Evolutionary conservation across 2,113 vertebrate genomes (phyloP).

Genomic region (Xenopus borealis): DNA sequence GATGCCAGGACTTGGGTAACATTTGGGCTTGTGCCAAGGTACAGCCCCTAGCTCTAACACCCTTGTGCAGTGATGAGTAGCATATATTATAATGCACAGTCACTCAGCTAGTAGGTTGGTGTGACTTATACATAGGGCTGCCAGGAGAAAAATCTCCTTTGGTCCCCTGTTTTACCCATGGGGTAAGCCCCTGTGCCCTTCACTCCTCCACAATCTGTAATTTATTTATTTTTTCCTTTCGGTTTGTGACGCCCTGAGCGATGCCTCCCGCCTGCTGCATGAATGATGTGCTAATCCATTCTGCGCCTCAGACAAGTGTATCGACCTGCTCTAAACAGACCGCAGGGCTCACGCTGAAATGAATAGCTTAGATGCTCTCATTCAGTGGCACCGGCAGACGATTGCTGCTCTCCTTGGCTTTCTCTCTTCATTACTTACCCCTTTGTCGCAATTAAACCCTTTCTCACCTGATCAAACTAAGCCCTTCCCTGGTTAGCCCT

Average conservation of each 20-base stretch:
- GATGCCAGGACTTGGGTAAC: too few relatives aligned
- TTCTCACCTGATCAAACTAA: not conserved
- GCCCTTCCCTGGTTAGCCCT: not conserved
- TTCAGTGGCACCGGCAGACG: conserved; percentile 14
- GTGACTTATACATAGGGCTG: too few relatives aligned
- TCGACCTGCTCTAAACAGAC: conserved; percentile 94
- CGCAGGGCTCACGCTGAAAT: conserved; percentile 89
- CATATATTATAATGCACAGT: too few relatives aligned
- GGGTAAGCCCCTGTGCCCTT: conserved; percentile 41
- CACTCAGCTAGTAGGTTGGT: too few relatives aligned
- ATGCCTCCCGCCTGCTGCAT: conserved; percentile 82
- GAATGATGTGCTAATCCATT: conserved; percentile 96
- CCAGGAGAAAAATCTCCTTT: not conserved
- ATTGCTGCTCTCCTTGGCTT: too few relatives aligned
- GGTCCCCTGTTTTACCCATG: conserved; percentile 28
- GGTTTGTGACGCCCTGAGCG: conserved; percentile 82
- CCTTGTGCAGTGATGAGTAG: too few relatives aligned
- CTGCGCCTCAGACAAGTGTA: conserved; percentile 94
- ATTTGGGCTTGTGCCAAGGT: too few relatives aligned
- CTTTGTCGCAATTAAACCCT: not conserved
- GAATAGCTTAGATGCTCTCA: conserved; percentile 65
- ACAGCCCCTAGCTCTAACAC: too few relatives aligned
- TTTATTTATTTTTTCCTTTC: conserved; percentile 80
- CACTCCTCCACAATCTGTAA: conserved; percentile 77
- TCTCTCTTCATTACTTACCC: not conserved